phyloP scores from a whole-genome alignment of 2,797 vertebrate species.

The Menidia menidia region DNA sequence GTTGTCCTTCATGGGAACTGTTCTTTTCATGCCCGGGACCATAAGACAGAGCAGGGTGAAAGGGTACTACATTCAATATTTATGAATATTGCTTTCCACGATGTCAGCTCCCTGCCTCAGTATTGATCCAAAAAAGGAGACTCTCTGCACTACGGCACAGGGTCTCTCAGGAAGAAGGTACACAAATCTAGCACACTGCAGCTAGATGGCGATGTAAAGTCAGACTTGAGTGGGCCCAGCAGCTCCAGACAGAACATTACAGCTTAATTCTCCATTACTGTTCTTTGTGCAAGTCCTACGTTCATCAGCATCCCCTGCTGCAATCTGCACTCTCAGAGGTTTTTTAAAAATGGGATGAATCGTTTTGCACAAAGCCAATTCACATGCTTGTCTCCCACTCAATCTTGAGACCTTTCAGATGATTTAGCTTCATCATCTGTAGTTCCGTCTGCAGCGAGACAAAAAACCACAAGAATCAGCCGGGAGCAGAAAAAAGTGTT shows the following conservation, averaged over 20 bases:
- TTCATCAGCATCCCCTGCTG: not conserved
- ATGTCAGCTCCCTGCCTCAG: constrained; percentile 77
- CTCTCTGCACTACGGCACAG: constrained; percentile 50
- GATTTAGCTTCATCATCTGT: not conserved
- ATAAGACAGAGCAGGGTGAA: constrained; percentile 57
- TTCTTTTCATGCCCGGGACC: constrained; percentile 46
- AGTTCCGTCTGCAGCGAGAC: not conserved
- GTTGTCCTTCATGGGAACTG: not conserved
- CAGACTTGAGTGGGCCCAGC: not conserved
- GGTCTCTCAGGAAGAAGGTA: constrained; percentile 54
- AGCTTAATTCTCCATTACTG: not conserved
- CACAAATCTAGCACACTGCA: constrained; percentile 24
- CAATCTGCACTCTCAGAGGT: too few species aligned
- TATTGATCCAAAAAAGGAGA: constrained; percentile 79
- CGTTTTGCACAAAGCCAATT: too few species aligned
- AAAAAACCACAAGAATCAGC: not conserved
- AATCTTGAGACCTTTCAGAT: too few species aligned
- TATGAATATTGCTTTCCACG: constrained; percentile 86
- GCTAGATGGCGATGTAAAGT: constrained; percentile 27
- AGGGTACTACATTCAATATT: constrained; percentile 79
- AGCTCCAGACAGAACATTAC: not conserved
- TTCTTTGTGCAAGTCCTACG: not conserved
- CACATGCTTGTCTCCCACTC: too few species aligned
- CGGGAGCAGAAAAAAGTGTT: not conserved
- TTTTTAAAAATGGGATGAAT: not conserved